These are phyloP conservation scores for Eurosta solidaginis DNA, from an alignment of 1,140 invertebrate species.

Conservation along the genomic window DNA sequence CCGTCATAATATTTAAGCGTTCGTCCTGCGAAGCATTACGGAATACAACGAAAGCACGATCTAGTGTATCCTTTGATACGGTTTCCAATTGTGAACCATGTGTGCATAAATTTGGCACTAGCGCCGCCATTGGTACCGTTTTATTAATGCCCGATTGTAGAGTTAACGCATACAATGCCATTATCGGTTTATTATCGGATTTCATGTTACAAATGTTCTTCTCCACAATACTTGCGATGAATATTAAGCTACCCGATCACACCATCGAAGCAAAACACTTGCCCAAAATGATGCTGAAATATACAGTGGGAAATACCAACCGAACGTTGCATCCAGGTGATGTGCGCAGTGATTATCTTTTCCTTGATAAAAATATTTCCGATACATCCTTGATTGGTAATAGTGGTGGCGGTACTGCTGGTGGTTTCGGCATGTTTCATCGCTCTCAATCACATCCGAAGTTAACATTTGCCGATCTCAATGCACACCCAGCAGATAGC, in stretches of 20 bases:
- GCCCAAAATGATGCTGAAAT: slow-evolving; percentile 61
- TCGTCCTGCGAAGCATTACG: no score
- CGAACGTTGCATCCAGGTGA: slow-evolving; percentile 43
- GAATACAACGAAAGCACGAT: no score
- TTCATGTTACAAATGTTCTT: slow-evolving; percentile 96
- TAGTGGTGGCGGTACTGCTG: not conserved
- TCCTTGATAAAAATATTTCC: slow-evolving; percentile 39
- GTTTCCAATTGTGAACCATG: no score
- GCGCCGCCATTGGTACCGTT: slow-evolving; percentile 82
- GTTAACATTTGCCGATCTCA: slow-evolving; percentile 65
- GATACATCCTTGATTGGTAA: not conserved
- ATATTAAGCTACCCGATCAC: slow-evolving; percentile 81
- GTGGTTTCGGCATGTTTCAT: slow-evolving; percentile 57
- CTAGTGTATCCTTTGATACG: no score
- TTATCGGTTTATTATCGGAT: slow-evolving; percentile 88
- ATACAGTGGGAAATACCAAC: slow-evolving; percentile 35
- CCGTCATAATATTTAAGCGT: no score
- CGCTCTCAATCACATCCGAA: slow-evolving; percentile 78
- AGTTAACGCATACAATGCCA: slow-evolving; percentile 95
- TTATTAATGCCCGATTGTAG: slow-evolving; percentile 92
- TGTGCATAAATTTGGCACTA: no score
- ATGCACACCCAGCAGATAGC: not conserved
- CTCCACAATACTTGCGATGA: slow-evolving; percentile 86
- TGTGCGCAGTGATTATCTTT: slow-evolving; percentile 47
- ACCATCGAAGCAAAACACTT: slow-evolving; percentile 60